Base-by-base conservation (phyloP, 2,797 vertebrate species). In the Momotus momota region DNA sequence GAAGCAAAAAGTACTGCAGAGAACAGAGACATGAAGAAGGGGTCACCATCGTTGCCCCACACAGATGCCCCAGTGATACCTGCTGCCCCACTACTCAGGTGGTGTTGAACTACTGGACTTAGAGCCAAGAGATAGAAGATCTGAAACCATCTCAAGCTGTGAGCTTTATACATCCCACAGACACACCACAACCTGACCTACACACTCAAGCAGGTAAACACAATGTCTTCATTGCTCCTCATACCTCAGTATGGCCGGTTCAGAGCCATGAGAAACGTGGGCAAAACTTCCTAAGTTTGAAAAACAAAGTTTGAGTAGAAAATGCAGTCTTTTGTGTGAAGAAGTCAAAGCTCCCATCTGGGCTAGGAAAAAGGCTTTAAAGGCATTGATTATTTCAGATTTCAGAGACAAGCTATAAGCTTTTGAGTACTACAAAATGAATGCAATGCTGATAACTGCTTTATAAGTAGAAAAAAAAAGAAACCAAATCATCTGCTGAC, bases 291-390 rank as follows among this genome's bases (percentile, higher is more conserved):
- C 1, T 14, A 49, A 26, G 20, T 41, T 71, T 83, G 60, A 78
- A 94, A 93, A 91, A 85, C 23, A 9, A 86, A 83, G 14, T 70
- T 33, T 38, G 55, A 79, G 25, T 25, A 73, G 74, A 73, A 94
- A 92, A 60, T 7, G 14, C 33, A 72, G 51, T 27, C 27, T n/a
- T 67, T 46, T 72, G 33, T 6, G 8, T 51, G 62, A 88, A 80
- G 57, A 31, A 91, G 43, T 27, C 29, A 75, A 71, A 87, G 62
- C 23, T 85, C 87, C 66, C 49, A 31, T 4, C 15, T 14, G 57
- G 46, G 35, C 35, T 29, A 62, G 57, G 38, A 81, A 65, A 89
- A 85, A 35, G 45, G 61, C 35, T 88, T 84, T 49, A 60, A 79
- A 41, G 22, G 29, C 11, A 87, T 61, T 7, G 23, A 81, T 87